These are phyloP conservation scores for Chrosomus eos DNA, from an alignment of 2,797 vertebrate species.

Conservation along the genomic window DNA sequence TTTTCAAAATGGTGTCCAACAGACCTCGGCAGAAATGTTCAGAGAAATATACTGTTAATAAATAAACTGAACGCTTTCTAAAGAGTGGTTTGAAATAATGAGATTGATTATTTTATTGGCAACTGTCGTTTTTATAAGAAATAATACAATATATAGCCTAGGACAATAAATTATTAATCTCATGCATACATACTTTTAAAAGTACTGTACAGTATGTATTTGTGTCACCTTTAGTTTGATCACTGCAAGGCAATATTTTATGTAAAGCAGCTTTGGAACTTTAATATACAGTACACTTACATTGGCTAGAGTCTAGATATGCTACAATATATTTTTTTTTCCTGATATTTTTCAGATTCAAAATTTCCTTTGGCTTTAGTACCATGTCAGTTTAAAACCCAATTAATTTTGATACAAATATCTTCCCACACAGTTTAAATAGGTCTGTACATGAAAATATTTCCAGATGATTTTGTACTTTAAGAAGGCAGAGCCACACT, in stretches of 20 bases:
- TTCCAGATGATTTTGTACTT: background rate
- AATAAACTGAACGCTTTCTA: background rate
- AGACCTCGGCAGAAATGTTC: background rate
- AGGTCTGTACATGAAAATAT: background rate
- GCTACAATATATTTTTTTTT: background rate
- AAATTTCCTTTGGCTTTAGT: background rate
- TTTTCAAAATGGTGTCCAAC: background rate
- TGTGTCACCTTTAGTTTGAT: background rate
- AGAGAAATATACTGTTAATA: background rate
- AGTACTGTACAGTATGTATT: background rate
- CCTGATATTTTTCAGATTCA: background rate
- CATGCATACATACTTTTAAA: background rate
- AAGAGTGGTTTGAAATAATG: background rate
- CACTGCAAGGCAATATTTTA: background rate
- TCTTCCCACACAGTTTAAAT: background rate
- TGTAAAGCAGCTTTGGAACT: background rate
- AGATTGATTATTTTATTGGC: background rate
- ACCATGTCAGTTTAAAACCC: background rate
- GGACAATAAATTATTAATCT: background rate
- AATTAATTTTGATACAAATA: background rate
- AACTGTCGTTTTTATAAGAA: background rate
- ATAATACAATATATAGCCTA: background rate
- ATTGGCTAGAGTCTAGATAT: background rate
- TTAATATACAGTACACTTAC: background rate
- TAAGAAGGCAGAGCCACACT: background rate